Evolutionary conservation across 2,113 vertebrate genomes (phyloP).

Genomic region (Morphnarchus princeps): DNA sequence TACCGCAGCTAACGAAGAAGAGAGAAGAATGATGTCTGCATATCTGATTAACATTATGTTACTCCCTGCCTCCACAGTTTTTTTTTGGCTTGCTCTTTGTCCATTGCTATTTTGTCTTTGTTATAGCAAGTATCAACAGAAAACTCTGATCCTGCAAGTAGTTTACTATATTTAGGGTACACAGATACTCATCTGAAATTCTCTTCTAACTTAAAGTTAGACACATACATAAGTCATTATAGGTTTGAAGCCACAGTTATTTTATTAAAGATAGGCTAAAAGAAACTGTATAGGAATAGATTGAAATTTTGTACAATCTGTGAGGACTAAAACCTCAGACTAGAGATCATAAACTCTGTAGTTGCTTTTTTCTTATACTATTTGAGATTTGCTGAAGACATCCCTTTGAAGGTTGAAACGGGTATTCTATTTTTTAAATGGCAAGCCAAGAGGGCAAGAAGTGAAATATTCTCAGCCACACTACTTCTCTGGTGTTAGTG

Average conservation of each 20-base stretch:
- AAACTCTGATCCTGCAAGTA: background rate
- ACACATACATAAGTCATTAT: background rate
- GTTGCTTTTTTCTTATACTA: background rate
- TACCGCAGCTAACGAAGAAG: background rate
- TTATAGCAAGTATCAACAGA: background rate
- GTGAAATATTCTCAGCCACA: background rate
- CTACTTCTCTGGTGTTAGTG: background rate
- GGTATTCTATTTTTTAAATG: background rate
- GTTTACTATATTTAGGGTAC: background rate
- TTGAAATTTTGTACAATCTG: background rate
- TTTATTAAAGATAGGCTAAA: background rate
- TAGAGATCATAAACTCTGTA: background rate
- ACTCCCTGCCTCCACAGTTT: background rate
- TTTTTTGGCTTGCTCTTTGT: background rate
- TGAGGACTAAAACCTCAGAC: background rate
- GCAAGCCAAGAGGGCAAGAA: background rate
- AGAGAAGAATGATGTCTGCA: background rate
- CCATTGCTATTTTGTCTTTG: background rate
- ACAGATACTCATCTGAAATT: background rate
- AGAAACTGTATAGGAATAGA: background rate
- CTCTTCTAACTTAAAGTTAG: background rate
- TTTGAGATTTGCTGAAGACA: background rate
- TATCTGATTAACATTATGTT: background rate
- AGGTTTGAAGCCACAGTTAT: background rate
- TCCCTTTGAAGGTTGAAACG: background rate